These are phyloP conservation scores for Hermatobates lingyangjiaoensis DNA, from an alignment of 1,140 invertebrate species.

Conservation along the genomic window DNA sequence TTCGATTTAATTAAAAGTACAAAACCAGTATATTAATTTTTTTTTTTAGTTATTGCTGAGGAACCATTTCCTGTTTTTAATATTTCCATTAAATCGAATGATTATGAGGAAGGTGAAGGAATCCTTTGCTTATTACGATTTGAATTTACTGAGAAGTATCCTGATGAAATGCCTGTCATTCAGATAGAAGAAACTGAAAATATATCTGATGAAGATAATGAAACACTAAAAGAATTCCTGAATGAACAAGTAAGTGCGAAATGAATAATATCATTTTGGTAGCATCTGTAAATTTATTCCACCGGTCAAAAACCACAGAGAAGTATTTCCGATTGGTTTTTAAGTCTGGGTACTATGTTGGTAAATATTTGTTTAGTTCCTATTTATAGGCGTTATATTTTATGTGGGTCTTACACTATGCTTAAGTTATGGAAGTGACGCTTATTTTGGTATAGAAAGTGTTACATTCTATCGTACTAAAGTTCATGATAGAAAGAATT, in stretches of 20 bases:
- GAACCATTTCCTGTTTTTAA: constrained; percentile 34
- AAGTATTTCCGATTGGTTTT: too few relatives aligned
- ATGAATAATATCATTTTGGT: neutral
- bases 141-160: constrained; percentile 69
- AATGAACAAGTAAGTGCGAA: constrained; percentile 35
- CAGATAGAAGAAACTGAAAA: constrained; percentile 62
- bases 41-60: constrained; percentile 40
- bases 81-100: constrained; percentile 27
- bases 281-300: neutral
- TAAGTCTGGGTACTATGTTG: too few relatives aligned
- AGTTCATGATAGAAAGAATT: too few relatives aligned
- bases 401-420: too few relatives aligned
- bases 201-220: constrained; percentile 48
- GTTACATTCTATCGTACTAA: too few relatives aligned
- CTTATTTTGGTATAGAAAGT: too few relatives aligned
- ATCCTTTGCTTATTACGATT: constrained; percentile 38
- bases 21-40: constrained; percentile 4
- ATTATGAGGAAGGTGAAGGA: constrained; percentile 24
- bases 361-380: too few relatives aligned
- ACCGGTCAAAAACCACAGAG: neutral
- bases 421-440: too few relatives aligned
- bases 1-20: neutral
- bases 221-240: constrained; percentile 46
- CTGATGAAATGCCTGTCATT: constrained; percentile 63
- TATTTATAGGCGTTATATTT: too few relatives aligned